phyloP scores from a whole-genome alignment of 2,888 invertebrate species.

The Mimachlamys varia region DNA sequence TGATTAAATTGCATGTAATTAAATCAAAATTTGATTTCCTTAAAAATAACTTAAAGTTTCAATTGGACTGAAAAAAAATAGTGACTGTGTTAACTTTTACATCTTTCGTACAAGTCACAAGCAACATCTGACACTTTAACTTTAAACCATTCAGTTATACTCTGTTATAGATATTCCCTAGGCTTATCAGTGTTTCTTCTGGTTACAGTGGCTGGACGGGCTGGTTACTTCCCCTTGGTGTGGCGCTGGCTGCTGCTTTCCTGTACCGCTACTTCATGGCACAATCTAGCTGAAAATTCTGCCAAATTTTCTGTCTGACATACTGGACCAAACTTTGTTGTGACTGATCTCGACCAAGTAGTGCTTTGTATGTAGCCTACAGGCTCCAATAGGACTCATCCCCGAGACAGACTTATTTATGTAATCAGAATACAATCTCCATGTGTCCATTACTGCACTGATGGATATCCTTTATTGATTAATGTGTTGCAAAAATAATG shows the following conservation, averaged over 20 bases:
- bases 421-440: not conserved
- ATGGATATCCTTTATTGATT: not conserved
- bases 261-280: constrained; percentile 73
- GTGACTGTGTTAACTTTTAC: too few relatives aligned
- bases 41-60: too few relatives aligned
- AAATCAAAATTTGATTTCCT: too few relatives aligned
- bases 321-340: not conserved
- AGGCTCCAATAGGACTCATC: not conserved
- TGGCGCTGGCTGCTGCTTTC: constrained; percentile 76
- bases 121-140: too few relatives aligned
- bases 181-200: not conserved
- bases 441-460: not conserved
- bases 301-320: not conserved
- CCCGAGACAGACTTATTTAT: not conserved
- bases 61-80: too few relatives aligned
- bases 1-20: too few relatives aligned
- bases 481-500: not conserved
- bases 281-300: constrained; percentile 44
- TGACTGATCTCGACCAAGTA: not conserved
- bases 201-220: constrained; percentile 72
- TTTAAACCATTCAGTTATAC: too few relatives aligned
- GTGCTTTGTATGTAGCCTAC: not conserved
- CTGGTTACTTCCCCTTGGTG: constrained; percentile 78
- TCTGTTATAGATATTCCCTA: too few relatives aligned
- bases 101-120: too few relatives aligned